Base-by-base conservation (phyloP, 1,140 invertebrate species). In the Chrysomallon squamiferum region DNA sequence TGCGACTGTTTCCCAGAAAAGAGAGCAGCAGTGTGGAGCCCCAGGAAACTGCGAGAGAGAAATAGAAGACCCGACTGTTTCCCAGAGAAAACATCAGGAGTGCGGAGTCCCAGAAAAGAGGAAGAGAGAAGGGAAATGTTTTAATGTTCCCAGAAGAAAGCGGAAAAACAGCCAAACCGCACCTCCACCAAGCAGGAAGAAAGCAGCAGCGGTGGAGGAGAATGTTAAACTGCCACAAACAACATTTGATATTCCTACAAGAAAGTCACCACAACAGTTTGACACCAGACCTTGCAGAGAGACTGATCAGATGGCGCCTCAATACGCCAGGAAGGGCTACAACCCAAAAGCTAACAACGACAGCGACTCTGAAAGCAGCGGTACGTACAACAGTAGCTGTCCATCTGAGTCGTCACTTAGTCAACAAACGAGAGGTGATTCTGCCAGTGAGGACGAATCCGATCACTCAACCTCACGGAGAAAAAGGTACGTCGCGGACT, bases 261-360 rank as follows among this genome's bases (percentile, higher is more conserved):
- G 72, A 25, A 71, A 71, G 30, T 74, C 72, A n/a, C 72, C 72
- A 71, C 63, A 7, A n/a, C n/a, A n/a, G n/a, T n/a, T n/a, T n/a
- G n/a, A n/a, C n/a, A n/a, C n/a, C n/a, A 49, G 66, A 1, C 72
- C 72, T 0, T 74, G 68, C 45, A 54, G 59, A 22, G 43, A 47
- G 15, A 25, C 33, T 2, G 59, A 66, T 22, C 13, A 25, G 11
- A 56, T 57, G 15, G 13, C 59, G 29, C 56, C 52, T 20, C 58
- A 66, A 18, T 62, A 29, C 20, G 66, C 68, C 4, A 49, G 68
- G 25, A 65, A 70, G 49, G 59, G 63, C 32, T 49, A 27, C 38
- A 66, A 70, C 49, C 50, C 57, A n/a, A 70, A 65, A 33, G 27
- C 56, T 22, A 5, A 47, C 9, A n/a, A n/a, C n/a, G n/a, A n/a